These are phyloP conservation scores for Malthinus flaveolus DNA, from an alignment of 2,888 invertebrate genomes.

Conservation along the genomic window DNA sequence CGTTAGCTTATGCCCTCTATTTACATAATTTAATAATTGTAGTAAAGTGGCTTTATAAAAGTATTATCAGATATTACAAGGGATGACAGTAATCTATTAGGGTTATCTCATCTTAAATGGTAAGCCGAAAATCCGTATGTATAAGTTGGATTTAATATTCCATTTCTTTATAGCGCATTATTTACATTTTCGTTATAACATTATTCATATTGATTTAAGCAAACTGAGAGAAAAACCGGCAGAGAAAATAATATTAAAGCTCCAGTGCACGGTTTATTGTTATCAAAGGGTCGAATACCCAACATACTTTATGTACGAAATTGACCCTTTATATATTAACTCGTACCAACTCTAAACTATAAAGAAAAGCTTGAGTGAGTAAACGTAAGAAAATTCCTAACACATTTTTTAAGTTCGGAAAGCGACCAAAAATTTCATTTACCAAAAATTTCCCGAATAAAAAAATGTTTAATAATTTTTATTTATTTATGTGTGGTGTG, in stretches of 20 bases:
- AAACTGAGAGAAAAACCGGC: conserved; percentile 8
- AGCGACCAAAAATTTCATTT: no score
- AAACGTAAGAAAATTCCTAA: no score
- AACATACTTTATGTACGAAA: conserved; percentile 27
- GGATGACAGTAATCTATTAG: conserved; percentile 18
- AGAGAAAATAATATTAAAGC: conserved; percentile 27
- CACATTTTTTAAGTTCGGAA: no score
- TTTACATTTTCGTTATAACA: conserved; percentile 3
- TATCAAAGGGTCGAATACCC: conserved; percentile 27
- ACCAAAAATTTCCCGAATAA: no score
- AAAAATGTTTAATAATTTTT: no score
- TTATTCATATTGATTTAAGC: conserved; percentile 6
- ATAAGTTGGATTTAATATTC: conserved; percentile 18
- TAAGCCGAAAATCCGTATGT: conserved; percentile 14
- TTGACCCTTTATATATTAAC: conserved; percentile 24
- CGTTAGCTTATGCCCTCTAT: no score
- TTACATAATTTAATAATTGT: no score
- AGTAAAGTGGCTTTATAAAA: no score
- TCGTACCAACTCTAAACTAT: no score
- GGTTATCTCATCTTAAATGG: conserved; percentile 15
- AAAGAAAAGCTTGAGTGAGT: no score
- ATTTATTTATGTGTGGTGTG: no score
- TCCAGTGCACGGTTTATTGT: conserved; percentile 20
- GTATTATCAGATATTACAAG: conserved; percentile 12
- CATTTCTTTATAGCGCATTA: conserved; percentile 3